Evolutionary conservation across 2,888 invertebrate genomes (phyloP), one percentile per base, ranked within the genome.

Genomic region (Neuroscelio doddi): DNA sequence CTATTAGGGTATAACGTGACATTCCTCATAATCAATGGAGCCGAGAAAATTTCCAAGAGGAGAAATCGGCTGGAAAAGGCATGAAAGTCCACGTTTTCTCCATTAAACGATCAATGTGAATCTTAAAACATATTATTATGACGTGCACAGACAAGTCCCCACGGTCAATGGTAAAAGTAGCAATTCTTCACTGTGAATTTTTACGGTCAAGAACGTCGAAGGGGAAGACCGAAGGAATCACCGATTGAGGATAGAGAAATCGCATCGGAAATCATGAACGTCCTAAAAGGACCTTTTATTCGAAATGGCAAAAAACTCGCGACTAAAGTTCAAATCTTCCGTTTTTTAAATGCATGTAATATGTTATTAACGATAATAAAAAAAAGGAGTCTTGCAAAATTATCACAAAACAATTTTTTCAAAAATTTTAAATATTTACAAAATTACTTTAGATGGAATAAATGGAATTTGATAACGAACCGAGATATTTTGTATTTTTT

Each of bases 31-130:
- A 47, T 47, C 47, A 24, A 47, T 52, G 10, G 41, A 36, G 29
- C 29, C 16, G 45, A 24, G 8, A 14, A 50, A 53, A 29, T 41
- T 27, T 56, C 46, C 10, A 38, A 17, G 10, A 12, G 45, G 68
- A 66, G 66, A 72, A 72, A 69, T 68, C 69, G 63, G 27, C 38
- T 17, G 55, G 58, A 49, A 68, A 66, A 57, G 49, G 53, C 29
- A 65, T 65, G 63, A 64, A 69, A 58, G 61, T 59, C 39, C 26
- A 51, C 46, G 49, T 52, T 68, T 68, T 64, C 50, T 47, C 44
- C 45, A 57, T 53, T 61, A 55, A 67, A 63, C 64, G 50, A 70
- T 63, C 49, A 51, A 64, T 64, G 66, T 36, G 57, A 53, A 53
- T 41, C 51, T 14, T 41, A 24, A 41, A 49, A 36, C 57, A 55